These are phyloP conservation scores for Sialia sialis DNA, from an alignment of 2,113 vertebrate genomes.

Conservation along the genomic window DNA sequence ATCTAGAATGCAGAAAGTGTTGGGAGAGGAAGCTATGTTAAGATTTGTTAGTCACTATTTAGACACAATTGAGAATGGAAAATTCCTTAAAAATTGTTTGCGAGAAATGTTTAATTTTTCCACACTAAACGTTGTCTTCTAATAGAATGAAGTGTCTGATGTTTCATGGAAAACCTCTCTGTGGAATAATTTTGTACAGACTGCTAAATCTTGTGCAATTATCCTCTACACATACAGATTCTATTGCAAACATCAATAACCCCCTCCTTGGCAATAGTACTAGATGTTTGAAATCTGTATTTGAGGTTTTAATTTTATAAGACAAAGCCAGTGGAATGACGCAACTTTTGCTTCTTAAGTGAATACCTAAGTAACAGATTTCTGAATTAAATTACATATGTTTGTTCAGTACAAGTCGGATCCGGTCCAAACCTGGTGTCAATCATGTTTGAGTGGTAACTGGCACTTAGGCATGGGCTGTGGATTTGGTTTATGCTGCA, in stretches of 20 bases:
- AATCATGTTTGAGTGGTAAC: neutral
- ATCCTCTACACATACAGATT: neutral
- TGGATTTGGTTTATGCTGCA: neutral
- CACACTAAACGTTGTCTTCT: neutral
- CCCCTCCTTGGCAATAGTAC: rapidly evolving
- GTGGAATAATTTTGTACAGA: neutral
- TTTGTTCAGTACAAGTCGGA: neutral
- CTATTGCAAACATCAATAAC: neutral
- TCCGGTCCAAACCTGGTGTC: neutral
- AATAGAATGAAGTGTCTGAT: neutral
- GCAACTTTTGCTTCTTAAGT: neutral
- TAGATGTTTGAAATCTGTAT: neutral
- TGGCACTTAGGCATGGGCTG: neutral
- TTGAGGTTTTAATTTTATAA: neutral
- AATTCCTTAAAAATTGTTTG: neutral
- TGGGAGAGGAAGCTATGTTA: neutral
- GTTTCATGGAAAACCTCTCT: neutral
- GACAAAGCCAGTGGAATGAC: neutral
- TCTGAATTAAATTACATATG: neutral
- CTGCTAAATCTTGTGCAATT: neutral
- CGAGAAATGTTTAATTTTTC: neutral
- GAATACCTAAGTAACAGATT: neutral
- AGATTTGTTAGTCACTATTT: neutral
- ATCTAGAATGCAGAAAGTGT: neutral
- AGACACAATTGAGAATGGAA: neutral